Evolutionary conservation across 2,113 vertebrate species (phyloP), one percentile per base, ranked within the genome.

Genomic region (Phalacrocorax carbo): DNA sequence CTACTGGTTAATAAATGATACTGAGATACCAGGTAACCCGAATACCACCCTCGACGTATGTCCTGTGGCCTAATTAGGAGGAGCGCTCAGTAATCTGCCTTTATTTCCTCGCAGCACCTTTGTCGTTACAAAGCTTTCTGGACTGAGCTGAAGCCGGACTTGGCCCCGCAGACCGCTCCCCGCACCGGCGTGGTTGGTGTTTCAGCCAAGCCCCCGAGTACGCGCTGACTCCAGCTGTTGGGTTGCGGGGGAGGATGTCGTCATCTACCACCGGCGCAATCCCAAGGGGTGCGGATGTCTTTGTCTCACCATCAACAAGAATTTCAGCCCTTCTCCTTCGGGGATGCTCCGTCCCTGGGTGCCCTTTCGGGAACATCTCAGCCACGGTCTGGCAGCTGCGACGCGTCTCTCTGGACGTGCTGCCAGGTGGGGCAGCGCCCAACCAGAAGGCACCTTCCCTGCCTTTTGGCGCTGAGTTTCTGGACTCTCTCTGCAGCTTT

Each of bases 261-360:
- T 29, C 60, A 1, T 20, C 38, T 11, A 5, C 61, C 46, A 15
- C 38, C n/a, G 6, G 64, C 0, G 0, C 69, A 32, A 0, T 7
- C 40, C 54, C 19, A 3, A 26, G 62, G 34, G 48, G 1, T 16
- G 38, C 5, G 1, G 86, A 2, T 46, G 48, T 20, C 30, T 34
- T 16, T 81, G 36, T 72, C n/a, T 88, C 55, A 13, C 38, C 58
- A 34, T 5, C 8, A 3, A 30, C 15, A 29, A 2, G 19, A 36
- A 25, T 42, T 82, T 62, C 48, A 62, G 18, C 52, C 57, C n/a
- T 79, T 81, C n/a, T 88, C 54, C 60, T 77, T 48, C 5, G 4
- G 76, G 55, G 52, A 5, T 34, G 27, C 55, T 70, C 65, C 42
- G 8, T n/a, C 42, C 40, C 36, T 23, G 12, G 20, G 17, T 48